These are phyloP conservation scores for Apostichopus californicus DNA, from an alignment of 35 echinoderm and acorn worm species.

Conservation along the genomic window DNA sequence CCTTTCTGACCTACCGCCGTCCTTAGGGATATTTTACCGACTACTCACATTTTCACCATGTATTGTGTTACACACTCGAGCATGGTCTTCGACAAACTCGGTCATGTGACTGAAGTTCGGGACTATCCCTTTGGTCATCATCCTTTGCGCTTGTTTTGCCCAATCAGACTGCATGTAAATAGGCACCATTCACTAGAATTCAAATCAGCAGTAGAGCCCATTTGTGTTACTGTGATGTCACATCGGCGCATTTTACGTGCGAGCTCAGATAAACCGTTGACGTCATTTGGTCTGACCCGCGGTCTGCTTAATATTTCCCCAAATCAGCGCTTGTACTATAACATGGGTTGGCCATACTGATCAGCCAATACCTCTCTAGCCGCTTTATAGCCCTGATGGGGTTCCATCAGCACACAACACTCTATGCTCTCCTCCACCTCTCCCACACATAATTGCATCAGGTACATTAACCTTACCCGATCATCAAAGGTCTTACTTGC, in stretches of 20 bases:
- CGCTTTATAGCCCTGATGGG: not conserved
- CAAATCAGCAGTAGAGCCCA: constrained; percentile 11
- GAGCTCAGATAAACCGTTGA: constrained; percentile 38
- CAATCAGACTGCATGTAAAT: constrained; percentile 37
- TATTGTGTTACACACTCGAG: constrained; percentile 20
- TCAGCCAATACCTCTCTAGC: constrained; percentile 28
- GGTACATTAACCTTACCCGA: constrained; percentile 32
- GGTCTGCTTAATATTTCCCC: constrained; percentile 25
- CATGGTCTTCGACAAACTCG: not conserved
- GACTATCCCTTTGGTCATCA: not conserved
- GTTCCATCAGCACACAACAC: constrained; percentile 21
- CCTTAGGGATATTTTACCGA: too few species aligned
- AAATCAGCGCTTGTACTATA: constrained; percentile 3
- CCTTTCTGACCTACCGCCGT: too few species aligned
- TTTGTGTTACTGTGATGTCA: not conserved
- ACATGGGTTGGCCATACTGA: constrained; percentile 41
- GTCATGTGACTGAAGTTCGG: not conserved
- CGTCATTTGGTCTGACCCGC: constrained; percentile 55
- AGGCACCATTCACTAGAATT: constrained; percentile 9
- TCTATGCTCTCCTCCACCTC: constrained; percentile 53
- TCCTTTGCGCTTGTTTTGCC: constrained; percentile 33
- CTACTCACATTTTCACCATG: constrained; percentile 29
- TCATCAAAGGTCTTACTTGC: constrained; percentile 39
- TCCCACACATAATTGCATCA: constrained; percentile 57
- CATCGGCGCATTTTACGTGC: not conserved